Evolutionary conservation across 2,113 vertebrate genomes (phyloP), one percentile per base, ranked within the genome.

Genomic region (Bubalus kerabau): DNA sequence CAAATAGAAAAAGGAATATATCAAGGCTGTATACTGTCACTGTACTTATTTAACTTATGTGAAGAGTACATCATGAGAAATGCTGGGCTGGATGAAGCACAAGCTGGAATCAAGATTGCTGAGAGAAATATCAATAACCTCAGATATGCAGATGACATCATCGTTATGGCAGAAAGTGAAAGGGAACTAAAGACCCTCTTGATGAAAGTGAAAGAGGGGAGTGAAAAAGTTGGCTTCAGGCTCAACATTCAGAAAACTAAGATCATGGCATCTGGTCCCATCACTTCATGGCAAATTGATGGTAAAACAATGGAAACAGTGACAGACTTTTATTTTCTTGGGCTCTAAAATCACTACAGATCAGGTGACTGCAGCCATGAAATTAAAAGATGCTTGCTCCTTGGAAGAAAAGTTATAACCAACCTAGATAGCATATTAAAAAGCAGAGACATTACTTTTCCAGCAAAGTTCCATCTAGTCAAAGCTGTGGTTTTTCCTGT

Each of bases 1-100:
- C 64, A 71, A 1, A 71, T 71, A 0, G 2, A 17, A 2, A 21
- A 71, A 36, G 64, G 64, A 36, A 8, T 71, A 71, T 1, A 0
- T 36, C 64, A 71, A 36, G 64, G n/a, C n/a, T 21, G 19, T 71
- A 71, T 71, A 23, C 21, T 36, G 64, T 21, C n/a, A 71, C 64
- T 5, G 0, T 71, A n/a, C n/a, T 71, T 21, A 71, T 71, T 36
- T 71, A 71, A 21, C 9, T 71, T 36, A 36, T 23, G 19, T 71
- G n/a, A 10, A 71, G 64, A 71, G 64, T 71, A 71, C n/a, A 71
- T 71, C 14, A 71, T 21, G n/a, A 71, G n/a, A 71, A 71, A 71
- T 0, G 1, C 19, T 71, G 64, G n/a, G 17, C 17, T 36, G 64
- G n/a, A 71, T 36, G 64, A 71, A 71, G 19, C 4, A 71, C n/a